These are phyloP conservation scores for Scaptomyza hsui DNA, from an alignment of 1,140 invertebrate genomes.

Conservation along the genomic window DNA sequence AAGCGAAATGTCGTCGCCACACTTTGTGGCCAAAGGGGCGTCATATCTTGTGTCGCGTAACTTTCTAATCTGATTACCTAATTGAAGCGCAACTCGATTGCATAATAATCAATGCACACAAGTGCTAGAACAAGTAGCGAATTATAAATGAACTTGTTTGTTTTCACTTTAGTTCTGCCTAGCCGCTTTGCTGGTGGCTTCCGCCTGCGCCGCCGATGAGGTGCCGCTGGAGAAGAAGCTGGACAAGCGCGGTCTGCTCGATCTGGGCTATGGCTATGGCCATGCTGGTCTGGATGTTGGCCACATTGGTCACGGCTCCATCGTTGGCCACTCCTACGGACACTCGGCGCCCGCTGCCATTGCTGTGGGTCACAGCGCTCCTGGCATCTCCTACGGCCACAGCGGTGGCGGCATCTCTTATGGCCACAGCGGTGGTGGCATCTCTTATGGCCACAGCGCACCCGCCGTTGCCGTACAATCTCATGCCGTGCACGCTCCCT, in stretches of 20 bases:
- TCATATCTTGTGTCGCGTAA: constrained; percentile 53
- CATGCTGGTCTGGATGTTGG: constrained; percentile 86
- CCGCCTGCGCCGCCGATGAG: constrained; percentile 85
- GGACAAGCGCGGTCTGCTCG: constrained; percentile 87
- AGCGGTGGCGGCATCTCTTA: constrained; percentile 28
- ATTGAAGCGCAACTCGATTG: constrained; percentile 25
- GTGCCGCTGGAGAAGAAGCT: constrained; percentile 86
- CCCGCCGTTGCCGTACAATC: constrained; percentile 61
- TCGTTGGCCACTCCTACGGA: constrained; percentile 85
- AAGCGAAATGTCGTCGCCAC: constrained; percentile 52
- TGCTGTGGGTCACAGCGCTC: constrained; percentile 59
- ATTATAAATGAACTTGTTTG: constrained; percentile 19
- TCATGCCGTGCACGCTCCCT: constrained; percentile 66
- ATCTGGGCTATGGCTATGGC: constrained; percentile 86
- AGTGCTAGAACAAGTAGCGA: constrained; percentile 27
- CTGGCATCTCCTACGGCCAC: constrained; percentile 38
- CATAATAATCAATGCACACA: constrained; percentile 12
- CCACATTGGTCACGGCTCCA: constrained; percentile 87
- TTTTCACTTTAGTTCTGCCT: constrained; percentile 86
- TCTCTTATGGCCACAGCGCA: constrained; percentile 31
- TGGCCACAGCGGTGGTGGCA: constrained; percentile 39
- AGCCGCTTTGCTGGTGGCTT: constrained; percentile 89
- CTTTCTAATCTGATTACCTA: constrained; percentile 76
- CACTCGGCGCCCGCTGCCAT: constrained; percentile 64
- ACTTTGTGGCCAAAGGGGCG: constrained; percentile 53